These are phyloP conservation scores for Corythornis cristatus DNA, from an alignment of 2,113 vertebrate species.

Conservation along the genomic window DNA sequence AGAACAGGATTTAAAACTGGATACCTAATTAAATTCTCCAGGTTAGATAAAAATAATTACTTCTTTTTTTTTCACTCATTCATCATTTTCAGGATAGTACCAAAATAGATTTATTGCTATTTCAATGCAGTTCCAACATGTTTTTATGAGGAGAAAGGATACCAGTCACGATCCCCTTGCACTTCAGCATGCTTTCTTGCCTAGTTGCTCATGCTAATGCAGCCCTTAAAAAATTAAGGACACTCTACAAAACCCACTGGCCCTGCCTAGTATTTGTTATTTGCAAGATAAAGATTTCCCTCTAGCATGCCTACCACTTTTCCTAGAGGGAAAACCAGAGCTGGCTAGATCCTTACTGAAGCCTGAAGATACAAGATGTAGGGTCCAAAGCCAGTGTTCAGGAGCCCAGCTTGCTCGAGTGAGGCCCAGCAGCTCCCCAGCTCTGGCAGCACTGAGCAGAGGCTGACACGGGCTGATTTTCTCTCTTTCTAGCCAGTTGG, in stretches of 20 bases:
- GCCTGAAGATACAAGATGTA: neutral
- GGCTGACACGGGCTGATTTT: neutral
- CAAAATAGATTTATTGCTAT: neutral
- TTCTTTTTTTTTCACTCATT: neutral
- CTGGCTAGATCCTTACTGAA: neutral
- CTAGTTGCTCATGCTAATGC: neutral
- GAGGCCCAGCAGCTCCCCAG: neutral
- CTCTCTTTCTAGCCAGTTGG: neutral
- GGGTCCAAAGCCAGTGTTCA: neutral
- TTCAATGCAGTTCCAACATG: neutral
- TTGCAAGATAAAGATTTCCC: neutral
- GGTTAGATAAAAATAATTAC: neutral
- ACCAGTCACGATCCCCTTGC: neutral
- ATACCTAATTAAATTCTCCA: neutral
- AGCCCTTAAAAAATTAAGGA: neutral
- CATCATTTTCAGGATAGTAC: neutral
- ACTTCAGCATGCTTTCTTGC: neutral
- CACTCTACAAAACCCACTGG: neutral
- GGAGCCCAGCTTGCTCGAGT: neutral
- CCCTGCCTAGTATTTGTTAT: neutral
- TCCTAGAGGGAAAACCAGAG: neutral
- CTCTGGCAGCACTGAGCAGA: neutral
- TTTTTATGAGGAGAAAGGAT: neutral
- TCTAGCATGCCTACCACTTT: neutral
- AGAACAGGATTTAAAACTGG: neutral